Conservation (phyloP, 2,888 invertebrate species). For the Poecilobothrus nobilitatus region DNA sequence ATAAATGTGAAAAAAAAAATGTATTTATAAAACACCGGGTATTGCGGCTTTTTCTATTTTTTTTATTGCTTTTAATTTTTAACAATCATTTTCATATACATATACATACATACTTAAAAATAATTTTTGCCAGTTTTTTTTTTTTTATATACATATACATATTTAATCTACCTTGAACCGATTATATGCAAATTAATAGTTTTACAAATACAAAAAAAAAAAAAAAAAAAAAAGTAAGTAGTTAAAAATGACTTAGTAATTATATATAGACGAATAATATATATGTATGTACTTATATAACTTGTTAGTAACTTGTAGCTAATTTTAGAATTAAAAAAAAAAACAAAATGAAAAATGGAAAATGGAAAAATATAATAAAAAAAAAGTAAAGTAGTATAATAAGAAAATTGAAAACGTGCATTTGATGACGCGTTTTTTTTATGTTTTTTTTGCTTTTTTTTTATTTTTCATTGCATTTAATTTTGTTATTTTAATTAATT, state of each 20-base stretch:
- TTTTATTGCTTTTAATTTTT: not conserved
- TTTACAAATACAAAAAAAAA: not conserved
- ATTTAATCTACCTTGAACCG: slow-evolving; percentile 1
- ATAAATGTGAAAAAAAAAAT: too few relatives aligned
- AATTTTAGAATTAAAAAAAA: not conserved
- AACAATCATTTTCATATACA: too few relatives aligned
- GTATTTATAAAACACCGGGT: not conserved
- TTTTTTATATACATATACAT: not conserved
- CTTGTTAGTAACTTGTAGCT: not conserved
- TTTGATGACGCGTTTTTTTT: not conserved
- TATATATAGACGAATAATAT: not conserved
- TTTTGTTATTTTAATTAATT: too few relatives aligned
- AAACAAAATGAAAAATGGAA: too few relatives aligned
- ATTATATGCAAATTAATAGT: not conserved
- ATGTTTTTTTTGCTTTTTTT: not conserved
- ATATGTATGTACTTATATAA: not conserved
- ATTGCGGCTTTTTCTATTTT: not conserved
- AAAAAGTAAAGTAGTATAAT: not conserved
- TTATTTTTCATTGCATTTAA: not conserved
- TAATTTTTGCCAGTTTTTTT: too few relatives aligned
- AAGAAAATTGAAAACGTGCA: not conserved
- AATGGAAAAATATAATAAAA: too few relatives aligned
- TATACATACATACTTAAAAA: too few relatives aligned
- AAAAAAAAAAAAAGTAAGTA: not conserved
- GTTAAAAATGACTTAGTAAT: not conserved